Conservation (phyloP, 2,888 invertebrate species). For the Agapostemon virescens region DNA sequence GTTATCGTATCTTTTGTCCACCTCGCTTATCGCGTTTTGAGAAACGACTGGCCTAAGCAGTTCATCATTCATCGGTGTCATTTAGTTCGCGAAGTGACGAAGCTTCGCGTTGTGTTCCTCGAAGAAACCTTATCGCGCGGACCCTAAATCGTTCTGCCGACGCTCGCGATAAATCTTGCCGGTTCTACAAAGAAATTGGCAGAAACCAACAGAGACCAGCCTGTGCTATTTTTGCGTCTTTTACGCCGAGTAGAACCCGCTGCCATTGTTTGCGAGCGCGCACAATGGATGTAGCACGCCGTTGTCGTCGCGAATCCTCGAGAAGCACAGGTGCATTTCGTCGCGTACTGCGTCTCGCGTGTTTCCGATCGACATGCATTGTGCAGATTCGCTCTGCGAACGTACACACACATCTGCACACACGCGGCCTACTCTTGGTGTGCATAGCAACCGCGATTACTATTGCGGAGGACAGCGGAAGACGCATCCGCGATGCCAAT, state of each 20-base stretch:
- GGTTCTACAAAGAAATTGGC: conserved; percentile 40
- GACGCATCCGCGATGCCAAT: not conserved
- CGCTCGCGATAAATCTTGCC: conserved; percentile 20
- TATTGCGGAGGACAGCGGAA: not conserved
- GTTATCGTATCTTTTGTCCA: not conserved
- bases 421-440: not conserved
- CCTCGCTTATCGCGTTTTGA: not conserved
- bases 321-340: conserved; percentile 10
- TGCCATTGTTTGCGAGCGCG: conserved; percentile 28
- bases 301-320: not conserved
- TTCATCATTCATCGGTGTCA: not conserved
- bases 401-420: not conserved
- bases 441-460: not conserved
- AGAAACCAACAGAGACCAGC: conserved; percentile 20
- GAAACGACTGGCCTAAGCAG: not conserved
- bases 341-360: not conserved
- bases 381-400: conserved; percentile 7
- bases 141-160: conserved; percentile 14
- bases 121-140: conserved; percentile 33
- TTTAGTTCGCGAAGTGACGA: not conserved
- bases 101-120: conserved; percentile 7
- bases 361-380: conserved; percentile 18
- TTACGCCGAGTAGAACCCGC: conserved; percentile 10
- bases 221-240: conserved; percentile 38
- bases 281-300: conserved; percentile 20